Evolutionary conservation across 2,888 invertebrate species (phyloP).

Genomic region (Idaea straminata): DNA sequence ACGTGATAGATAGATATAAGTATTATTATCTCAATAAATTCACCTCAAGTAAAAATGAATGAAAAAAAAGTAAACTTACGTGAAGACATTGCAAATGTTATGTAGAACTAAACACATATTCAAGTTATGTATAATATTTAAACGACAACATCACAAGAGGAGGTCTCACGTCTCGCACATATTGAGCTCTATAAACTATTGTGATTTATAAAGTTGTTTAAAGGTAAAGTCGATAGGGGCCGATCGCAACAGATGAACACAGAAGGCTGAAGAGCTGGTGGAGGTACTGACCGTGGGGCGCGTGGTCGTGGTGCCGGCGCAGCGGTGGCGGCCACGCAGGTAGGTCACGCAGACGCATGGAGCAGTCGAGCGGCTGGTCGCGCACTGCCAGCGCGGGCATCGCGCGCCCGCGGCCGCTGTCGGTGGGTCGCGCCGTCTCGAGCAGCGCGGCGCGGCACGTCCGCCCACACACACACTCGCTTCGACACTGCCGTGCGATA

Average conservation of each 20-base stretch:
- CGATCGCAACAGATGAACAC: constrained; percentile 12
- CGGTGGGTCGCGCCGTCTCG: constrained; percentile 62
- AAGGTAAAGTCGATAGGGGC: background rate
- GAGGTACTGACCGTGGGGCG: constrained; percentile 62
- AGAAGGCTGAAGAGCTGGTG: constrained; percentile 11
- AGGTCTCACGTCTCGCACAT: background rate
- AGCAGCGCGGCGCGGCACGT: constrained; percentile 44
- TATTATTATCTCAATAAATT: background rate
- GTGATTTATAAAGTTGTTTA: background rate
- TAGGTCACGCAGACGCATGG: constrained; percentile 80
- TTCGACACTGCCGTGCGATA: constrained; percentile 69
- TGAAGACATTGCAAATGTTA: background rate
- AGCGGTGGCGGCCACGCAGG: constrained; percentile 71
- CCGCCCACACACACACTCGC: constrained; percentile 69
- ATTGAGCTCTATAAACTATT: background rate
- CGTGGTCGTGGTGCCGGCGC: constrained; percentile 38
- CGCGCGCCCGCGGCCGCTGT: constrained; percentile 80
- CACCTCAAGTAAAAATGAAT: background rate
- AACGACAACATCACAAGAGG: background rate
- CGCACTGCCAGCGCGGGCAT: constrained; percentile 84
- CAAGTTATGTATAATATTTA: too few relatives aligned
- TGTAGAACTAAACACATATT: background rate
- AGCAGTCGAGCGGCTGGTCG: constrained; percentile 87
- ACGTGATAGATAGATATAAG: too few relatives aligned
- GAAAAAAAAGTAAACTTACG: background rate